phyloP scores from a whole-genome alignment of 2,113 vertebrate genomes.

The Corynorhinus townsendii region DNA sequence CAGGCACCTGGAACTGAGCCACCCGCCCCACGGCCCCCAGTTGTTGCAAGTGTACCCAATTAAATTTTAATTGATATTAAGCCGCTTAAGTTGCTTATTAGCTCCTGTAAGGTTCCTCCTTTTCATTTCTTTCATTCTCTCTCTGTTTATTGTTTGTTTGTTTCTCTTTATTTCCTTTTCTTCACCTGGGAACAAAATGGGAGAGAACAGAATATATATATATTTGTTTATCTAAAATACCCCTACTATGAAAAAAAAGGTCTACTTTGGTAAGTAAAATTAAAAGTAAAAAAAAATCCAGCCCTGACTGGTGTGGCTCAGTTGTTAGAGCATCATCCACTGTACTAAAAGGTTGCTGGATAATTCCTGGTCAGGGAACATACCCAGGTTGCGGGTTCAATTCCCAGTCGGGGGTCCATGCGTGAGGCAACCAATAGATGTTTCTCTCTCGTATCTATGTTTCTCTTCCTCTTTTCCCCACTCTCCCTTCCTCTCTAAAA shows the following conservation, averaged over 20 bases:
- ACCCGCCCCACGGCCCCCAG: slow-evolving; percentile 22
- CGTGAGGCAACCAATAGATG: background rate
- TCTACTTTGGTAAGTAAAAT: background rate
- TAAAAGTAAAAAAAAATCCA: background rate
- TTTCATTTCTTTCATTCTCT: background rate
- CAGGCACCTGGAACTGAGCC: slow-evolving; percentile 58
- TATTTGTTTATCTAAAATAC: background rate
- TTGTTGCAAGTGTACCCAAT: slow-evolving; percentile 67
- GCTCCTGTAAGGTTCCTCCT: background rate
- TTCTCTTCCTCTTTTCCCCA: background rate
- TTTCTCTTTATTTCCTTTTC: slow-evolving; percentile 25
- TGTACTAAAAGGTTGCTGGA: background rate
- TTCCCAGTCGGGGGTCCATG: background rate
- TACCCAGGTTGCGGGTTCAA: background rate
- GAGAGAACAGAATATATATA: background rate
- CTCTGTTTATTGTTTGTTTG: background rate
- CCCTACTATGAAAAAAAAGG: background rate
- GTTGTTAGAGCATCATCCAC: background rate
- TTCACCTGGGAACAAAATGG: background rate
- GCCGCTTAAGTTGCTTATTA: slow-evolving; percentile 70
- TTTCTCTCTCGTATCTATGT: background rate
- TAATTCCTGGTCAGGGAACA: background rate
- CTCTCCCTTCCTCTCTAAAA: background rate
- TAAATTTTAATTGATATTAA: slow-evolving; percentile 74
- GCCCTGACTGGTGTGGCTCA: background rate